Evolutionary conservation across 2,888 invertebrate genomes (phyloP).

Genomic region (Allygus modestus): DNA sequence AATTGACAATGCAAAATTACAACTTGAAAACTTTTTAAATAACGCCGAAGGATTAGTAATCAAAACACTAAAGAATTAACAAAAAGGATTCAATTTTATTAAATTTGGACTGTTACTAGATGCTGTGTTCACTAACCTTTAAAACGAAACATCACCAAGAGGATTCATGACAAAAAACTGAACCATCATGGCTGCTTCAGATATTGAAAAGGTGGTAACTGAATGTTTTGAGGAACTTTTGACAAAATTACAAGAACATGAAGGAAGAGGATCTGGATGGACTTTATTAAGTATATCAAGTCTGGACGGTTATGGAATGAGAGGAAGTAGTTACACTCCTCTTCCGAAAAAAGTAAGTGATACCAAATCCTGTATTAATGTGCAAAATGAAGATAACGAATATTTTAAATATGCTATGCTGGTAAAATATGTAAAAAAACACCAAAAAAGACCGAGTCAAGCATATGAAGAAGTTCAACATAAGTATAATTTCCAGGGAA

Average conservation of each 20-base stretch:
- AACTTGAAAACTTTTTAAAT: neutral
- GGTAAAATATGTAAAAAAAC: neutral
- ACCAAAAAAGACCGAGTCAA: neutral
- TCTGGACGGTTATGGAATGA: neutral
- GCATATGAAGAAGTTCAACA: neutral
- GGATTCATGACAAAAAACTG: constrained; percentile 8
- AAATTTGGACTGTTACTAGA: neutral
- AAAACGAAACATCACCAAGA: constrained; percentile 18
- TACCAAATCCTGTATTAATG: constrained; percentile 26
- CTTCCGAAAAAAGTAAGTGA: neutral
- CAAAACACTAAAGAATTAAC: neutral
- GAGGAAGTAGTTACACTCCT: constrained; percentile 13
- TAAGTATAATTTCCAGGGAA: constrained; percentile 21
- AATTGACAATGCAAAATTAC: neutral
- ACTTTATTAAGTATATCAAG: neutral
- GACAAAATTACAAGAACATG: constrained; percentile 20
- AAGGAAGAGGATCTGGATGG: constrained; percentile 40
- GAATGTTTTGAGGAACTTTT: constrained; percentile 24
- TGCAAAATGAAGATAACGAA: neutral
- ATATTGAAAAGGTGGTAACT: neutral
- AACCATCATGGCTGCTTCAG: neutral
- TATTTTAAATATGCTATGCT: constrained; percentile 39
- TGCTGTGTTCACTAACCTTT: constrained; percentile 8
- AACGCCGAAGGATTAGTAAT: neutral
- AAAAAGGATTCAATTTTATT: constrained; percentile 13